Percentiles rank a stretch among this genome's conserved stretches.
phyloP scores from a whole-genome alignment of 2,797 vertebrate genomes.

The Sebastes matsubarae region DNA sequence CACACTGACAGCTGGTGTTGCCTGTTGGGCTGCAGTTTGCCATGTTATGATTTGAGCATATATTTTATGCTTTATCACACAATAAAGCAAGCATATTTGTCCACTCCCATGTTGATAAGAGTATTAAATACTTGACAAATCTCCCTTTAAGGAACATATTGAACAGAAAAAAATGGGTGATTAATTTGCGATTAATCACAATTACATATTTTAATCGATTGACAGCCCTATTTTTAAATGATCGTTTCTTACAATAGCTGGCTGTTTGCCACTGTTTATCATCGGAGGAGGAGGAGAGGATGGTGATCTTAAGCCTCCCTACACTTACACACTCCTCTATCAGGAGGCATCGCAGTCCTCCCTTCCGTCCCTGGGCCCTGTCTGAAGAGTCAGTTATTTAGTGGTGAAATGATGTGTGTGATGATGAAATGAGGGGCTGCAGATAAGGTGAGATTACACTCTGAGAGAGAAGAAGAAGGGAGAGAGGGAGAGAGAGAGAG shows the following conservation, averaged over 20 bases:
- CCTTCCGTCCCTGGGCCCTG: slow-evolving; percentile 24
- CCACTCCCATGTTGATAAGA: no score
- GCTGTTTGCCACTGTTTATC: slow-evolving; percentile 53
- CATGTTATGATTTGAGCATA: no score
- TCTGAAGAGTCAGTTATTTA: slow-evolving; percentile 75
- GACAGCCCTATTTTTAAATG: background rate
- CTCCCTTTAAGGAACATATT: no score
- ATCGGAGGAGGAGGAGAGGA: slow-evolving; percentile 40
- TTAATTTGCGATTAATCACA: no score
- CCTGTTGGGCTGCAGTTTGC: no score
- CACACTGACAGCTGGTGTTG: no score
- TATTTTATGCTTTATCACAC: no score
- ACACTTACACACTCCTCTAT: slow-evolving; percentile 43
- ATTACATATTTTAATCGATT: no score
- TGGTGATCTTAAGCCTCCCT: slow-evolving; percentile 16
- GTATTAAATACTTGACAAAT: no score
- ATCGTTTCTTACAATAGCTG: slow-evolving; percentile 53
- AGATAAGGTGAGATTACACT: slow-evolving; percentile 80
- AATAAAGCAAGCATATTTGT: no score
- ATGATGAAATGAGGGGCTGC: slow-evolving; percentile 76
- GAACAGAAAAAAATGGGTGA: no score
- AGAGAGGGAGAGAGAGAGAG: slow-evolving; percentile 7
- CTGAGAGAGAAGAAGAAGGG: slow-evolving; percentile 41
- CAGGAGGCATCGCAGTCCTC: slow-evolving; percentile 38
- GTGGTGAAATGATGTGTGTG: slow-evolving; percentile 80